Conservation (phyloP, 2,888 invertebrate species). For the Phaedon cochleariae region DNA sequence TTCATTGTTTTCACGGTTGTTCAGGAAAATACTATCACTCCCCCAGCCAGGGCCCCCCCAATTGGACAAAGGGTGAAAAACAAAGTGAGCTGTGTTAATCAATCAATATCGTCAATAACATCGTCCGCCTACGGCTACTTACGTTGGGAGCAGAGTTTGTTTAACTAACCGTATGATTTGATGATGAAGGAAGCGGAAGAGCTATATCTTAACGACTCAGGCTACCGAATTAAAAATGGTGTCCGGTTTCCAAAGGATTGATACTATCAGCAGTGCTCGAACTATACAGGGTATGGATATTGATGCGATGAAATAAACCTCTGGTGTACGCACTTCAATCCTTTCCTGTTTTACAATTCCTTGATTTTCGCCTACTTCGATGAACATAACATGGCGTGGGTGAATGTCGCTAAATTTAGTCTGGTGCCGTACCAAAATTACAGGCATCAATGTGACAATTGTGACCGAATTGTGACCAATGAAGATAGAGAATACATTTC, state of each 20-base stretch:
- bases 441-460: no score
- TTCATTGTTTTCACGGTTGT: not conserved
- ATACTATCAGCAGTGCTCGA: no score
- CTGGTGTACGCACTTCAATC: no score
- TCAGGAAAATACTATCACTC: not conserved
- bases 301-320: no score
- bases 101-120: constrained; percentile 62
- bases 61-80: constrained; percentile 41
- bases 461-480: no score
- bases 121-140: constrained; percentile 56
- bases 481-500: no score
- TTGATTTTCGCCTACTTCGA: no score
- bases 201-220: constrained; percentile 61
- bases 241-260: constrained; percentile 8
- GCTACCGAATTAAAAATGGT: constrained; percentile 61
- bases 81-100: constrained; percentile 58
- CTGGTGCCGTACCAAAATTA: no score
- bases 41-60: not conserved
- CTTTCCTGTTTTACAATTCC: no score
- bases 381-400: no score
- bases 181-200: constrained; percentile 62
- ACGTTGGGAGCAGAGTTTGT: constrained; percentile 57
- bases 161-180: constrained; percentile 64
- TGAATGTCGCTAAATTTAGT: no score
- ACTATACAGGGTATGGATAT: not conserved